A percentile compares a stretch with the other conserved stretches of the same genome.
phyloP scores from a whole-genome alignment of 1,140 invertebrate species.

The Periplaneta americana region DNA sequence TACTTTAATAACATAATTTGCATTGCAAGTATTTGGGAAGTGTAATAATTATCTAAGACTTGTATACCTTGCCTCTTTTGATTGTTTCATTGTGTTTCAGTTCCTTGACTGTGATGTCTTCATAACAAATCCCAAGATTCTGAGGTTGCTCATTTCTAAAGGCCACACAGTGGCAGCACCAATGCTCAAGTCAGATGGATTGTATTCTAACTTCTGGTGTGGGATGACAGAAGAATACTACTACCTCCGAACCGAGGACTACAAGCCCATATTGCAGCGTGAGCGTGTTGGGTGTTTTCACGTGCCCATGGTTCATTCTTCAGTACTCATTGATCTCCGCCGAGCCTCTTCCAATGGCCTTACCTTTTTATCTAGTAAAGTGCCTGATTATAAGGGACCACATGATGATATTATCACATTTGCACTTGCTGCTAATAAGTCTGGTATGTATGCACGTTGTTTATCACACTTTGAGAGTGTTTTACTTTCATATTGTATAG shows the following conservation, averaged over 20 bases:
- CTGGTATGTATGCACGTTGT: constrained; percentile 48
- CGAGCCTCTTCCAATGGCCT: constrained; percentile 53
- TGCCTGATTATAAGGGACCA: constrained; percentile 65
- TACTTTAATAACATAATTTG: too few relatives aligned
- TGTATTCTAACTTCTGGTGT: constrained; percentile 96
- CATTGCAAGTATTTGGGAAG: too few relatives aligned
- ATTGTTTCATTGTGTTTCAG: constrained; percentile 46
- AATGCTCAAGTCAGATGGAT: constrained; percentile 76
- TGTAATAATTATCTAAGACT: too few relatives aligned
- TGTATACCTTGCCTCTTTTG: too few relatives aligned
- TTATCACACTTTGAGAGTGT: too few relatives aligned
- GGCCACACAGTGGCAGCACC: constrained; percentile 66
- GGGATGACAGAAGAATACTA: constrained; percentile 86
- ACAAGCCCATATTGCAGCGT: constrained; percentile 71
- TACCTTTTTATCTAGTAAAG: constrained; percentile 65
- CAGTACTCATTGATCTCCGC: constrained; percentile 76
- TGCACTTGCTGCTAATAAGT: constrained; percentile 73
- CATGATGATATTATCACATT: constrained; percentile 93
- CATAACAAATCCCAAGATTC: constrained; percentile 62
- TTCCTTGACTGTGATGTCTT: constrained; percentile 88
- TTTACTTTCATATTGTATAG: too few relatives aligned
- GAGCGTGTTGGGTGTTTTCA: constrained; percentile 68
- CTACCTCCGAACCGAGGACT: constrained; percentile 82
- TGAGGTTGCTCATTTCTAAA: constrained; percentile 63
- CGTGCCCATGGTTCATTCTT: constrained; percentile 91